phyloP scores from a whole-genome alignment of 2,797 vertebrate genomes.

The Vespertilio murinus region DNA sequence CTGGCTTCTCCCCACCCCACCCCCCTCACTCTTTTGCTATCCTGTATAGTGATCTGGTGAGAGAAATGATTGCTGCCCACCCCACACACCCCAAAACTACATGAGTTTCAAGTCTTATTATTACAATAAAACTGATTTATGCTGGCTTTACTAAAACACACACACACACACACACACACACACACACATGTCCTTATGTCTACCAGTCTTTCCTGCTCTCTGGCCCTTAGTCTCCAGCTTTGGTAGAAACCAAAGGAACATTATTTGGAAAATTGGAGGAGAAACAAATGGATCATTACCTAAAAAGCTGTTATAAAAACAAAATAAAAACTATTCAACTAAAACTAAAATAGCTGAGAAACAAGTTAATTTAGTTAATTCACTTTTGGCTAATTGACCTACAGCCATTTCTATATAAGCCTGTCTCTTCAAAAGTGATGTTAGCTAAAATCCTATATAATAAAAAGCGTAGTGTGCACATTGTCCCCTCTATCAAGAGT shows the following conservation, averaged over 20 bases:
- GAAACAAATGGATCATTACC: constrained; percentile 22
- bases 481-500: too few species aligned
- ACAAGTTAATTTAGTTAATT: constrained; percentile 19
- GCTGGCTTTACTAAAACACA: constrained; percentile 85
- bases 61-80: constrained; percentile 78
- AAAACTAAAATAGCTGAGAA: constrained; percentile 44
- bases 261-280: not conserved
- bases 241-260: not conserved
- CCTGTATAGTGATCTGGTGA: constrained; percentile 85
- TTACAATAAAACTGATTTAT: constrained; percentile 92
- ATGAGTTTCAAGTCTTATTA: constrained; percentile 84
- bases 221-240: not conserved
- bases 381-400: constrained; percentile 15
- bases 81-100: constrained; percentile 50
- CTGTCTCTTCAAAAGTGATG: not conserved
- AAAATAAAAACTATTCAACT: constrained; percentile 12
- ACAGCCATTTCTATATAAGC: not conserved
- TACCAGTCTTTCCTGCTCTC: not conserved
- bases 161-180: not conserved
- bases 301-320: not conserved
- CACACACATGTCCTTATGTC: not conserved
- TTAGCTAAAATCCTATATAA: not conserved
- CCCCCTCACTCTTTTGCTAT: constrained; percentile 81
- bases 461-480: too few species aligned
- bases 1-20: constrained; percentile 51